Evolutionary conservation across 2,888 invertebrate species (phyloP).

Genomic region (Lepidochitona cinerea): DNA sequence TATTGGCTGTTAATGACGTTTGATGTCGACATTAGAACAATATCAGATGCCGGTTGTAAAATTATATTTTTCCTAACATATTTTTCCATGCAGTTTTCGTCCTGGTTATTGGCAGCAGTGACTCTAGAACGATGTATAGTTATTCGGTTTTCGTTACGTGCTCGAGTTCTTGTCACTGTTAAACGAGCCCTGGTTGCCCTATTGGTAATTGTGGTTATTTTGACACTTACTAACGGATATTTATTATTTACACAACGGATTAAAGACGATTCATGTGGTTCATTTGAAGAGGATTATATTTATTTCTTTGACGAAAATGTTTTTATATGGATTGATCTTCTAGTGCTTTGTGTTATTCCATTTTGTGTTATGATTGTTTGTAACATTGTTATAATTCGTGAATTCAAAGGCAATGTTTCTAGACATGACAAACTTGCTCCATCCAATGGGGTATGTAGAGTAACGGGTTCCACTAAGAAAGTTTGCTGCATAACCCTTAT

Average conservation of each 20-base stretch:
- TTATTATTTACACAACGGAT: conserved; percentile 45
- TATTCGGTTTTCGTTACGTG: conserved; percentile 15
- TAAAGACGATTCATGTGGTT: conserved; percentile 29
- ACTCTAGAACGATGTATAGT: conserved; percentile 35
- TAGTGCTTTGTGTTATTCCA: conserved; percentile 31
- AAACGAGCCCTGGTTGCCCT: conserved; percentile 19
- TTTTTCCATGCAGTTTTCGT: conserved; percentile 42
- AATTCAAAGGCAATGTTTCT: conserved; percentile 10
- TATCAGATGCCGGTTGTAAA: conserved; percentile 38
- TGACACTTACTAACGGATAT: conserved; percentile 21
- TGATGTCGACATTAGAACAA: conserved; percentile 26
- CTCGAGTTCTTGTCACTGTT: conserved; percentile 25
- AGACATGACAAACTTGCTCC: conserved; percentile 11
- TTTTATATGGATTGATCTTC: conserved; percentile 41
- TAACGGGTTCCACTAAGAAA: neutral
- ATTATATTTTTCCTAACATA: conserved; percentile 42
- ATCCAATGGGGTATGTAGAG: conserved; percentile 24
- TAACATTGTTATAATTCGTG: conserved; percentile 26
- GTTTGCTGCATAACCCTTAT: conserved; percentile 36
- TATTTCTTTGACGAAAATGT: conserved; percentile 38
- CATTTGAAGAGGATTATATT: conserved; percentile 19
- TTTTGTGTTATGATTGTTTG: conserved; percentile 36
- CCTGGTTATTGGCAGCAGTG: conserved; percentile 44
- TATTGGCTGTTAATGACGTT: conserved; percentile 35
- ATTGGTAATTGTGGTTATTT: conserved; percentile 15